These are phyloP conservation scores for Cephus sareptanus DNA, from an alignment of 2,888 invertebrate species.

Conservation along the genomic window DNA sequence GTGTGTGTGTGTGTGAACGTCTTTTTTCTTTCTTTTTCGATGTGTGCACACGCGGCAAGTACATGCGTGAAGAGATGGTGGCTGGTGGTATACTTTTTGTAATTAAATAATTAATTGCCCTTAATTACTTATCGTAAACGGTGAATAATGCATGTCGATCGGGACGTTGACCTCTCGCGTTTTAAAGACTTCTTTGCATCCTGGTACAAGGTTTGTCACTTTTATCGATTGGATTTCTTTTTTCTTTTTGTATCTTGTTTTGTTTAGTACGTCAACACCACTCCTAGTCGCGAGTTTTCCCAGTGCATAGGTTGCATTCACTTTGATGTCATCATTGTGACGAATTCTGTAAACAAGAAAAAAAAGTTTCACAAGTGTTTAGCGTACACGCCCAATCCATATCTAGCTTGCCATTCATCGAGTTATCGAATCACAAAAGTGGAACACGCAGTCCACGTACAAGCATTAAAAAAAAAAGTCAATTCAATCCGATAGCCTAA, in stretches of 20 bases:
- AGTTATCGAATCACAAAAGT: not conserved
- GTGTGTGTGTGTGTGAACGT: slow-evolving; percentile 7
- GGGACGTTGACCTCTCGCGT: slow-evolving; percentile 60
- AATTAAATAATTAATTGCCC: slow-evolving; percentile 64
- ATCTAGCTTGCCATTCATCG: not conserved
- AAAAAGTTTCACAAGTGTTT: slow-evolving; percentile 21
- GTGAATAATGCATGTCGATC: slow-evolving; percentile 64
- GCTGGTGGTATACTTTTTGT: slow-evolving; percentile 55
- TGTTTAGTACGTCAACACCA: slow-evolving; percentile 72
- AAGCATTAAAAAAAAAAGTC: not conserved
- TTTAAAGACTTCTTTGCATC: slow-evolving; percentile 62
- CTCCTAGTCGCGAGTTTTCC: slow-evolving; percentile 73
- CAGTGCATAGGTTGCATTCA: slow-evolving; percentile 79
- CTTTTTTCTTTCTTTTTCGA: slow-evolving; percentile 4
- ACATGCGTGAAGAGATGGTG: slow-evolving; percentile 29
- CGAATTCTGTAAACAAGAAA: slow-evolving; percentile 86
- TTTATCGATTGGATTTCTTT: slow-evolving; percentile 72
- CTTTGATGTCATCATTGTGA: slow-evolving; percentile 99
- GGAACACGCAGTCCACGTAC: not conserved
- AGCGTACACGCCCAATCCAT: not conserved
- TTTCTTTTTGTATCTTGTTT: slow-evolving; percentile 53
- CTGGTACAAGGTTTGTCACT: slow-evolving; percentile 66
- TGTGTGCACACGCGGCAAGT: slow-evolving; percentile 29
- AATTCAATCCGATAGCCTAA: not conserved
- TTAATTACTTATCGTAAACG: slow-evolving; percentile 64